Evolutionary conservation across 2,797 vertebrate genomes (phyloP), one percentile per base, ranked within the genome.

Genomic region (Muscicapa striata): DNA sequence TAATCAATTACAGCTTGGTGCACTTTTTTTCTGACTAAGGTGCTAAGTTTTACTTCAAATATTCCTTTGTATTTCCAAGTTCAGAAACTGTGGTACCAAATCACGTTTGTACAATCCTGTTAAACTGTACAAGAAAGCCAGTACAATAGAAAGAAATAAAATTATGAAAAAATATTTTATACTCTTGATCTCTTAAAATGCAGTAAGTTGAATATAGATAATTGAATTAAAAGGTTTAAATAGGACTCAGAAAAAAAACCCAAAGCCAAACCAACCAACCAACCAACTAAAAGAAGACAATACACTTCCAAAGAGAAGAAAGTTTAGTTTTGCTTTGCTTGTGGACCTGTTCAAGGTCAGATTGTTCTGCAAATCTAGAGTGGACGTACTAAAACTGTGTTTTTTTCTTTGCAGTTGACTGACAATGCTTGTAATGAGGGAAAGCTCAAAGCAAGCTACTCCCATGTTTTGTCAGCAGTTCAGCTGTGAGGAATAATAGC

Each of bases 151-250:
- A 96, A 83, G 62, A 86, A 96, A 95, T 45, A 74, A 21, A 89
- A 94, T 95, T 94, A 86, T 8, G 87, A 74, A 92, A 94, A 58
- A 73, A 85, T 91, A 87, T 70, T 91, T 79, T 90, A 20, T 64
- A 68, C 69, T 82, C 68, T 9, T 77, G 26, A 41, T 90, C 27
- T 89, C 45, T 76, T 87, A 91, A 89, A 90, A 93, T 92, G 79
- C 76, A 94, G 62, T 43, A 61, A 59, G 62, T n/a, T 89, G 24
- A 95, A 93, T 73, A 90, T 22, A 90, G 52, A 34, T 63, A 97
- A 97, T 85, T 92, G 27, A 93, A 94, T 97, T 91, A 95, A 96
- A 96, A 86, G 32, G 24, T 69, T 84, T 90, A 95, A 96, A 90
- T 66, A 96, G 83, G 92, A 93, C 11, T 51, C 40, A 91, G 84